phyloP scores from a whole-genome alignment of 2,113 vertebrate species.

The Gymnogyps californianus region DNA sequence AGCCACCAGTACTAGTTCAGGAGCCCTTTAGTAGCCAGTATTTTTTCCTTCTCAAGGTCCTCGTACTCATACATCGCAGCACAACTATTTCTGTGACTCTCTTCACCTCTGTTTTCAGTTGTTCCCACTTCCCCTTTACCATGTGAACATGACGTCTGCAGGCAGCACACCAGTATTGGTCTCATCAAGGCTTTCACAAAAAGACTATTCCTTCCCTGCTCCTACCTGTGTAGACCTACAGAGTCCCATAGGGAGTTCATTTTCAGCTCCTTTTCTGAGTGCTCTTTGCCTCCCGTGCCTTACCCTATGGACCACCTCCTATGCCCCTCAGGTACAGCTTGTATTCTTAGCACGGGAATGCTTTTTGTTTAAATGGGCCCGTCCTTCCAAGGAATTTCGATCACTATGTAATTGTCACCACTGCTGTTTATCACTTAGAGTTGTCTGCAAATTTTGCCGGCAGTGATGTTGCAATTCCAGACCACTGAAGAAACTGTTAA shows the following conservation, averaged over 20 bases:
- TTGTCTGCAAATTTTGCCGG: not conserved
- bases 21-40: not conserved
- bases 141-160: not conserved
- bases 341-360: not conserved
- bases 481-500: not conserved
- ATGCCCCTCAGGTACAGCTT: not conserved
- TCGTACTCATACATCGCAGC: accelerated
- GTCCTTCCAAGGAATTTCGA: not conserved
- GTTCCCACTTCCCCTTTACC: not conserved
- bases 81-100: not conserved
- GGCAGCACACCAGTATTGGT: not conserved
- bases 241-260: not conserved
- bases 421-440: not conserved
- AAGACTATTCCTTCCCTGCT: not conserved
- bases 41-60: not conserved
- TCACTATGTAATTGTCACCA: not conserved
- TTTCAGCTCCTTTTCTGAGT: not conserved
- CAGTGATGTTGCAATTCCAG: not conserved
- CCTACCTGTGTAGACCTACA: not conserved
- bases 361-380: not conserved
- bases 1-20: not conserved
- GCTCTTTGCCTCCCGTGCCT: not conserved
- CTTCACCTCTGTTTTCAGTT: not conserved
- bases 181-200: not conserved
- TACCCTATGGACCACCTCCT: not conserved